A percentile compares a stretch with the other conserved stretches of the same genome.
phyloP scores from a whole-genome alignment of 2,888 invertebrate species.

The Gymnosoma rotundatum region DNA sequence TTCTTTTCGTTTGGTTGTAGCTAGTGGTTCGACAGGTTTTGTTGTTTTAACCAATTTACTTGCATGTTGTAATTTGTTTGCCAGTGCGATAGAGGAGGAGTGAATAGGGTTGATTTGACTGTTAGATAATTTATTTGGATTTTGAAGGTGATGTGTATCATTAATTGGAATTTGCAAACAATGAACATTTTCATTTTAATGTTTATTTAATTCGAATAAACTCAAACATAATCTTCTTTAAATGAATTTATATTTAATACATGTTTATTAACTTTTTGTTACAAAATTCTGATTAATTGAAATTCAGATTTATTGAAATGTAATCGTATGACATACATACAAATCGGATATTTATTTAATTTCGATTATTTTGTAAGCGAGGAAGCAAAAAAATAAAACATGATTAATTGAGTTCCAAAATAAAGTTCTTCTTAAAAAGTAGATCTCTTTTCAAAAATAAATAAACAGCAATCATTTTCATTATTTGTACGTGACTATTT shows the following conservation, averaged over 20 bases:
- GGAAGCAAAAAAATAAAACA: no score
- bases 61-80: constrained; percentile 43
- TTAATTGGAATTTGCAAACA: constrained; percentile 48
- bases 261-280: not conserved
- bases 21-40: constrained; percentile 73
- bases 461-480: no score
- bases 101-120: constrained; percentile 12
- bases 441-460: no score
- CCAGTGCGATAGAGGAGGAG: not conserved
- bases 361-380: no score
- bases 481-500: no score
- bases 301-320: not conserved
- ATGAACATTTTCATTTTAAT: not conserved
- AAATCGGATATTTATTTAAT: no score
- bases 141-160: constrained; percentile 15
- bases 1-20: constrained; percentile 51
- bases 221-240: constrained; percentile 26
- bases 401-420: no score
- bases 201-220: not conserved
- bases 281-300: constrained; percentile 32
- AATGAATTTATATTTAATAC: not conserved
- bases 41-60: constrained; percentile 73
- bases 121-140: constrained; percentile 39
- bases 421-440: no score
- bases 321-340: not conserved